Evolutionary conservation across 2,797 vertebrate species (phyloP).

Genomic region (Dryobates pubescens): DNA sequence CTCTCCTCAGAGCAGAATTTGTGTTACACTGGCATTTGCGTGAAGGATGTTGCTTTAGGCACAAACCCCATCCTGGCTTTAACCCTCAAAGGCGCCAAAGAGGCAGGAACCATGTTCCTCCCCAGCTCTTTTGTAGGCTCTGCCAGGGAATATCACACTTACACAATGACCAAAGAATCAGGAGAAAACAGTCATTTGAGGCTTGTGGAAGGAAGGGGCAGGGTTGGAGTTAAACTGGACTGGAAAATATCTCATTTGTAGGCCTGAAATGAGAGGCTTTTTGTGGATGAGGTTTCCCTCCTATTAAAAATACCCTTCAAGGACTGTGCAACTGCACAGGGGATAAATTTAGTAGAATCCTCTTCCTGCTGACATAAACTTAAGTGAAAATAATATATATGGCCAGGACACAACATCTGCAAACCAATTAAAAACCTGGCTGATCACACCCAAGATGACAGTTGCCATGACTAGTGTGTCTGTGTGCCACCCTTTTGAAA

Average conservation of each 20-base stretch:
- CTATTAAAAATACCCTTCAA: constrained; percentile 60
- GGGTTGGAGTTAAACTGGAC: constrained; percentile 51
- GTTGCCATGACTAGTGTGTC: constrained; percentile 33
- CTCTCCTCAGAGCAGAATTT: constrained; percentile 68
- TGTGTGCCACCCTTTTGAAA: neutral
- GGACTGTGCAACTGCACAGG: neutral
- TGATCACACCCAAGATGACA: constrained; percentile 41
- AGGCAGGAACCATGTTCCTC: constrained; percentile 22
- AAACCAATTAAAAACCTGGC: constrained; percentile 57
- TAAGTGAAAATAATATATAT: constrained; percentile 56
- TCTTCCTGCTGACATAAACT: constrained; percentile 30
- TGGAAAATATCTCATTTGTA: constrained; percentile 55
- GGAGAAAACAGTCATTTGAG: constrained; percentile 65
- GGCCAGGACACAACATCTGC: constrained; percentile 41
- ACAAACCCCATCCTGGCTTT: constrained; percentile 53
- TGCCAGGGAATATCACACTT: constrained; percentile 64
- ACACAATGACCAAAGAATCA: constrained; percentile 56
- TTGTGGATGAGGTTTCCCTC: constrained; percentile 64
- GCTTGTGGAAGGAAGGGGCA: constrained; percentile 58
- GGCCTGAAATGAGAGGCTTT: constrained; percentile 56
- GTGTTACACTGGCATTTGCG: constrained; percentile 63
- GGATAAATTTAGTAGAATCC: constrained; percentile 55
- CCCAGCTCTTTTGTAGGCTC: constrained; percentile 19
- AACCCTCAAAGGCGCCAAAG: constrained; percentile 58
- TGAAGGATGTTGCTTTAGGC: constrained; percentile 72